Evolutionary conservation across 2,113 vertebrate species (phyloP).

Genomic region (Oreochromis niloticus): DNA sequence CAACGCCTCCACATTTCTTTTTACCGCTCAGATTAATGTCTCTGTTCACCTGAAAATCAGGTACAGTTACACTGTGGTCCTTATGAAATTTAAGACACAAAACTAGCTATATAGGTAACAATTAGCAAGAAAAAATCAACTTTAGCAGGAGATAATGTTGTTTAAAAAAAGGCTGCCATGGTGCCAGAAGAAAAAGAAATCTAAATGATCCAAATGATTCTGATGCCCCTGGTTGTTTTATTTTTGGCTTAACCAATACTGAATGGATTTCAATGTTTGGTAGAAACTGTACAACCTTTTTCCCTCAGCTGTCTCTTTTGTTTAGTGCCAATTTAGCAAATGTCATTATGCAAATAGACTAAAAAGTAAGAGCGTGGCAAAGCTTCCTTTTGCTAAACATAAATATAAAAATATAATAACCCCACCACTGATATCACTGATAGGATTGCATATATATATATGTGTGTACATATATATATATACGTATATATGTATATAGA

Average conservation of each 20-base stretch:
- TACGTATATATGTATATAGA: rapidly evolving
- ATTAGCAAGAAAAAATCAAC: not conserved
- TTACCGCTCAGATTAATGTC: not conserved
- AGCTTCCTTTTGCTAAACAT: not conserved
- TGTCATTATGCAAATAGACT: not conserved
- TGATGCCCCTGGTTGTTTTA: not conserved
- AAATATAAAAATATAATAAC: not conserved
- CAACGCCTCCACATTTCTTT: not conserved
- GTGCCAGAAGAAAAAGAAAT: not conserved
- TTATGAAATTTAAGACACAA: not conserved
- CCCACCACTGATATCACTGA: not conserved
- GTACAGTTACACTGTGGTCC: not conserved
- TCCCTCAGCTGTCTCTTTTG: not conserved
- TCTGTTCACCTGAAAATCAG: not conserved
- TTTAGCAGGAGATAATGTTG: not conserved
- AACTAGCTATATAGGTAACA: not conserved
- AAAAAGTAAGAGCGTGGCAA: not conserved
- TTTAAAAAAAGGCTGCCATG: not conserved
- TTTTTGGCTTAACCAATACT: not conserved
- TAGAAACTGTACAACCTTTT: not conserved
- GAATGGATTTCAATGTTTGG: not conserved
- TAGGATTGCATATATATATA: rapidly evolving
- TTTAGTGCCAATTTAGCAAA: not conserved
- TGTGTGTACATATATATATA: rapidly evolving
- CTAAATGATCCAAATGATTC: not conserved